A percentile compares a stretch with the other conserved stretches of the same genome.
Evolutionary conservation across 2,888 invertebrate species (phyloP).

Genomic region (Cerastoderma edule): DNA sequence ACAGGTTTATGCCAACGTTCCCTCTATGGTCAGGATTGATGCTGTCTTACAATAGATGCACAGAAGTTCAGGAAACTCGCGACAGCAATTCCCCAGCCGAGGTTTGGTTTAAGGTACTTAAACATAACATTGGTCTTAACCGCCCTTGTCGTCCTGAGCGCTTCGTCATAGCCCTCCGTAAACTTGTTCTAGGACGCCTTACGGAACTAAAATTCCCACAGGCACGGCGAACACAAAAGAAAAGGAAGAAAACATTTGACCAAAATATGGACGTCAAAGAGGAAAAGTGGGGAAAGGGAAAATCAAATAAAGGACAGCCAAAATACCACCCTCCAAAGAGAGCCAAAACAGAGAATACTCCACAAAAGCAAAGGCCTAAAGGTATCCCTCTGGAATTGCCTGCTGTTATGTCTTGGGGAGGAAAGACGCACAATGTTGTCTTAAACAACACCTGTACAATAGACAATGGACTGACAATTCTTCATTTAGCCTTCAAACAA

Average conservation of each 20-base stretch:
- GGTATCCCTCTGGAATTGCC: neutral
- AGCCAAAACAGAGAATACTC: too few relatives aligned
- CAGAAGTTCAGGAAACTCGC: neutral
- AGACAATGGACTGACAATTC: neutral
- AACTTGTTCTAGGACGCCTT: neutral
- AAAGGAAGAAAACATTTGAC: neutral
- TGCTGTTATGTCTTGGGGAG: neutral
- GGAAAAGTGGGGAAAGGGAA: neutral
- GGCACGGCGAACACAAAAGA: neutral
- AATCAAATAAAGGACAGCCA: neutral
- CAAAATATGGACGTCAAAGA: neutral
- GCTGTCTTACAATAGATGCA: neutral
- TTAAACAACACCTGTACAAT: neutral
- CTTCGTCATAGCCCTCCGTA: neutral
- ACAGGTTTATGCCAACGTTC: neutral
- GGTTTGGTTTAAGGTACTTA: neutral
- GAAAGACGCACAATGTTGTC: neutral
- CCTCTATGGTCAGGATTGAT: neutral
- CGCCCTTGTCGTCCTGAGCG: neutral
- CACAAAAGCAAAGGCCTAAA: too few relatives aligned
- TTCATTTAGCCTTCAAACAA: neutral
- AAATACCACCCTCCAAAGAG: slow-evolving; percentile 1
- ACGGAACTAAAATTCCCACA: neutral
- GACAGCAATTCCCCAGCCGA: neutral
- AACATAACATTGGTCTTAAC: neutral